These are phyloP conservation scores for Chrysogorgia sp. DNA, from an alignment of 92 coral and sea anemone species.

Conservation along the genomic window DNA sequence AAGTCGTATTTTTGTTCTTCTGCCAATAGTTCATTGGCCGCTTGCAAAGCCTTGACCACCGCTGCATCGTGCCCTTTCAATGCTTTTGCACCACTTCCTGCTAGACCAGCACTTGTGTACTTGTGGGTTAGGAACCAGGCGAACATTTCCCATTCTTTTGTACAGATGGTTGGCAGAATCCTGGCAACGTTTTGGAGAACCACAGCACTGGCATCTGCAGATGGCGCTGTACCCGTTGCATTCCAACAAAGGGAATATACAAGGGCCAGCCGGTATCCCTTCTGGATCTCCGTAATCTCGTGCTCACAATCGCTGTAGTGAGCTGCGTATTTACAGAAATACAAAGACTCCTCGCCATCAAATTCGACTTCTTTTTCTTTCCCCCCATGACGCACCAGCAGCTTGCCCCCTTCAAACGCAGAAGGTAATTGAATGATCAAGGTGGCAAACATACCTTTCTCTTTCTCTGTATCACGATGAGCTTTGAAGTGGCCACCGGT, in stretches of 20 bases:
- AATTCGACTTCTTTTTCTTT: slow-evolving; percentile 30
- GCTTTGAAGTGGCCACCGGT: slow-evolving; percentile 53
- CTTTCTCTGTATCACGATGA: slow-evolving; percentile 50
- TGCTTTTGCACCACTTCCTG: slow-evolving; percentile 32
- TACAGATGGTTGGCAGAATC: not conserved
- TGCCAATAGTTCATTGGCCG: slow-evolving; percentile 34
- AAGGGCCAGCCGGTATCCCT: slow-evolving; percentile 54
- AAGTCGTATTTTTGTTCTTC: slow-evolving; percentile 34
- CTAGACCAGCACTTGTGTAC: slow-evolving; percentile 32
- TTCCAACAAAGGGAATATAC: slow-evolving; percentile 54
- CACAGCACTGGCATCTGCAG: slow-evolving; percentile 26
- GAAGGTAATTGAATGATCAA: slow-evolving; percentile 50
- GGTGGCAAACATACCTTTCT: slow-evolving; percentile 53
- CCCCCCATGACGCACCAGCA: slow-evolving; percentile 34
- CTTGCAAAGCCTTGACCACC: slow-evolving; percentile 24
- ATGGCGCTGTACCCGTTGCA: slow-evolving; percentile 44
- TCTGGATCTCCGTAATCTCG: slow-evolving; percentile 43
- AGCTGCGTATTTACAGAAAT: slow-evolving; percentile 48
- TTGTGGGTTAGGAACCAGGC: slow-evolving; percentile 41
- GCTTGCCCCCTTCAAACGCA: slow-evolving; percentile 49
- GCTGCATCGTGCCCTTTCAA: slow-evolving; percentile 48
- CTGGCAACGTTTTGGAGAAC: slow-evolving; percentile 12
- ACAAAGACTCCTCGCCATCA: slow-evolving; percentile 33
- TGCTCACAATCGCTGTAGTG: slow-evolving; percentile 60
- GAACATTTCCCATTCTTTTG: slow-evolving; percentile 3